Evolutionary conservation across 2,797 vertebrate genomes (phyloP).

Genomic region (Lagorchestes hirsutus): DNA sequence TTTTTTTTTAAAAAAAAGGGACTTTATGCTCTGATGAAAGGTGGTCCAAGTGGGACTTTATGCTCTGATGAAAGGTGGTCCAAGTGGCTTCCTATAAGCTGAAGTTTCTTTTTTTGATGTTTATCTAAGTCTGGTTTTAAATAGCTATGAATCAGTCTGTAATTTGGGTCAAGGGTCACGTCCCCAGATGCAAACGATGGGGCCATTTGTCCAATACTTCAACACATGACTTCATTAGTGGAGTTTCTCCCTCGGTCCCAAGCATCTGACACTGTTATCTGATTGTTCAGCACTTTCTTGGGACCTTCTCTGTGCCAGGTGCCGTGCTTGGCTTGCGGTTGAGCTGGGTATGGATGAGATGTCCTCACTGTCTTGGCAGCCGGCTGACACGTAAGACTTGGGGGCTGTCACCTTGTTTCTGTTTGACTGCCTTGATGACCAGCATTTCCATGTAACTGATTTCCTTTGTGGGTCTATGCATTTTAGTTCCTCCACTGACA

Average conservation of each 20-base stretch:
- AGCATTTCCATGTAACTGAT: neutral
- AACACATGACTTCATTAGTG: too few relatives aligned
- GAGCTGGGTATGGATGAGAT: too few relatives aligned
- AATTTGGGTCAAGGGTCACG: neutral
- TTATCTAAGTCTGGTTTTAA: constrained; percentile 11
- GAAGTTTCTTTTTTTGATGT: constrained; percentile 35
- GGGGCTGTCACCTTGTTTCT: neutral
- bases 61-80: neutral
- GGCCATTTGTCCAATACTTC: neutral
- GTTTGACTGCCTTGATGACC: neutral
- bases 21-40: neutral
- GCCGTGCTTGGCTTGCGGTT: neutral
- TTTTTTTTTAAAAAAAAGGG: neutral
- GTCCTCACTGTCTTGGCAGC: too few relatives aligned
- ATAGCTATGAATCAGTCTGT: neutral
- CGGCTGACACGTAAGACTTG: neutral
- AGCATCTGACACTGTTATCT: too few relatives aligned
- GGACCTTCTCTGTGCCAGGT: neutral
- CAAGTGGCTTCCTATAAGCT: constrained; percentile 28
- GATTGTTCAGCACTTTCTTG: too few relatives aligned
- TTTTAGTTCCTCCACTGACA: neutral
- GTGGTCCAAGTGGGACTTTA: neutral
- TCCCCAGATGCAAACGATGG: neutral
- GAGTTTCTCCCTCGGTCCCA: too few relatives aligned
- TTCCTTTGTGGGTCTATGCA: neutral